Conservation (phyloP, 2,888 invertebrate species). For the Zygaena filipendulae region DNA sequence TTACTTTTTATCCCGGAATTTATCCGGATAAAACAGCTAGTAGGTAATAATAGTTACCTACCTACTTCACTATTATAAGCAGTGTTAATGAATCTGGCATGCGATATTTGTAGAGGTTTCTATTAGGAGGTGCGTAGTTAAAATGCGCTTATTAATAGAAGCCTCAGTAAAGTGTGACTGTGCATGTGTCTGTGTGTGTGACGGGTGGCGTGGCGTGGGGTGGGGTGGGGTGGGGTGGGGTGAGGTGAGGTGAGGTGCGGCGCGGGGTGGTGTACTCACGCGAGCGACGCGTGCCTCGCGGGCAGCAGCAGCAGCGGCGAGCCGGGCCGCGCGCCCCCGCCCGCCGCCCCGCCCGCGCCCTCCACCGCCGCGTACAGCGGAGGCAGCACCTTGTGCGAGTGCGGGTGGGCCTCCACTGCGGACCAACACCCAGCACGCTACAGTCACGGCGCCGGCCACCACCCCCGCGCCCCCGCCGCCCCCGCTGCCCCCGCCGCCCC, state of each 20-base stretch:
- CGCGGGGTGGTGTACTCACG: constrained; percentile 34
- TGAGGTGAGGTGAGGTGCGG: constrained; percentile 2
- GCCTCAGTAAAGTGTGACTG: too few species aligned
- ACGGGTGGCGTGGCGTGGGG: background rate
- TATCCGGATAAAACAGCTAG: too few species aligned
- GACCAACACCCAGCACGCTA: constrained; percentile 23
- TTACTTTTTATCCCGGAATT: too few species aligned
- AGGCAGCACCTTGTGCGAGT: constrained; percentile 53
- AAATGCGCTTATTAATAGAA: too few species aligned
- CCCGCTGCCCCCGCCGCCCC: constrained; percentile 2
- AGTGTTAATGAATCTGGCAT: too few species aligned
- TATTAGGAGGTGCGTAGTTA: too few species aligned
- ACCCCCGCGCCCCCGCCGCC: constrained; percentile 10
- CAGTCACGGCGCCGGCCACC: constrained; percentile 6
- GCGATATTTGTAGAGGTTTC: too few species aligned
- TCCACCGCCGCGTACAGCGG: constrained; percentile 59
- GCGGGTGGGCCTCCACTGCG: constrained; percentile 45
- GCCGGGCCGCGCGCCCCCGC: constrained; percentile 36
- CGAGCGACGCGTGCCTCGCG: constrained; percentile 30
- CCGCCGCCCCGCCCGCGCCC: constrained; percentile 32
- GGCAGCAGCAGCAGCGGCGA: constrained; percentile 37
- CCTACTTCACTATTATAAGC: too few species aligned
- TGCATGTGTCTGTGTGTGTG: background rate
- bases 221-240: constrained; percentile 3
- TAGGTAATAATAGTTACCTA: too few species aligned